Conservation (phyloP, 1,140 invertebrate species). For the Ceratitis capitata region DNA sequence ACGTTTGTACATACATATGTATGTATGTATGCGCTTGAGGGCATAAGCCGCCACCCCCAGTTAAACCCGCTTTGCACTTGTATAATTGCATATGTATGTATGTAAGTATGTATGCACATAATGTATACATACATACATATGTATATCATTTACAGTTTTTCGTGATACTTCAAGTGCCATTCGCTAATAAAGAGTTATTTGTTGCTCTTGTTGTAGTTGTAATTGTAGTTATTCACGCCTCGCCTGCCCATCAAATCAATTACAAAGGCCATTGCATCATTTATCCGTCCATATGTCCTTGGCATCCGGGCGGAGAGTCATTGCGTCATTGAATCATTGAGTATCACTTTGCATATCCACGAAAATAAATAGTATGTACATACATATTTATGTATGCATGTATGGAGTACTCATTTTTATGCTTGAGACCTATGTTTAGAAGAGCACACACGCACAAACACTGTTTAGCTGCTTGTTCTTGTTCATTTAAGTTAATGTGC, state of each 20-base stretch:
- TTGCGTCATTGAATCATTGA: background rate
- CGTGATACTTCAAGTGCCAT: background rate
- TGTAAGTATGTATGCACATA: background rate
- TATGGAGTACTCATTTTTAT: too few relatives aligned
- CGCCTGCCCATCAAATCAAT: slow-evolving; percentile 27
- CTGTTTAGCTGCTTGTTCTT: too few relatives aligned
- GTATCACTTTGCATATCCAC: background rate
- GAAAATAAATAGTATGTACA: too few relatives aligned
- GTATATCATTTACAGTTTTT: slow-evolving; percentile 14
- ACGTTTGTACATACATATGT: too few relatives aligned
- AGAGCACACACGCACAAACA: too few relatives aligned
- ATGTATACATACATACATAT: background rate
- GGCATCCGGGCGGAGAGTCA: background rate
- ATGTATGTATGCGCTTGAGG: background rate
- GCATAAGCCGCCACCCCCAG: slow-evolving; percentile 15
- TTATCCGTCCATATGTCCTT: slow-evolving; percentile 15
- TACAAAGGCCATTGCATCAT: slow-evolving; percentile 20
- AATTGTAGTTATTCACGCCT: too few relatives aligned
- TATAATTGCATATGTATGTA: background rate
- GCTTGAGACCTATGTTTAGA: too few relatives aligned
- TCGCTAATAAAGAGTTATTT: slow-evolving; percentile 28
- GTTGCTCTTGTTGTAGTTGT: too few relatives aligned
- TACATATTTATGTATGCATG: too few relatives aligned
- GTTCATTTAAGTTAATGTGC: too few relatives aligned
- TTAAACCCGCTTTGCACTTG: background rate